Conservation (phyloP, 2,113 vertebrate species). For the Psittacara wagleri region DNA sequence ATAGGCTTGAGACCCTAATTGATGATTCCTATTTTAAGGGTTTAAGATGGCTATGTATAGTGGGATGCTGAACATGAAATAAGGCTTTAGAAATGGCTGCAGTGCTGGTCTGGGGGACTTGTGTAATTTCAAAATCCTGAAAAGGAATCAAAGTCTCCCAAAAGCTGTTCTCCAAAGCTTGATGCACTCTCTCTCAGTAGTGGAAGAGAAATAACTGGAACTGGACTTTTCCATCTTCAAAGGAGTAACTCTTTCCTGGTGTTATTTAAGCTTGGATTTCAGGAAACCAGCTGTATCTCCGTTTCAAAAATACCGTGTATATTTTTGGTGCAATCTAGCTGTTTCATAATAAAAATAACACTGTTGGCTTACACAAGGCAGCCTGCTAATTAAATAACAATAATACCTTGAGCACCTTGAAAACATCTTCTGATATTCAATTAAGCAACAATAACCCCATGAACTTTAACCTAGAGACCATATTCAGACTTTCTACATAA, state of each 20-base stretch:
- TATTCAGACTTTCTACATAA: constrained; percentile 63
- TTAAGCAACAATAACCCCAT: constrained; percentile 54
- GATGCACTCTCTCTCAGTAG: background rate
- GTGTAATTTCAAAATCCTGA: background rate
- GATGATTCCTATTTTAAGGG: constrained; percentile 70
- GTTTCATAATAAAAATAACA: constrained; percentile 39
- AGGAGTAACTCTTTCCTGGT: background rate
- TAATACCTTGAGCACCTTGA: constrained; percentile 55
- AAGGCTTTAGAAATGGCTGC: constrained; percentile 39
- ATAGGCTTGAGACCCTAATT: constrained; percentile 71
- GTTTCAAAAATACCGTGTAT: constrained; percentile 27
- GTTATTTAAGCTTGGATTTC: constrained; percentile 19
- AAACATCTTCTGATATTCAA: constrained; percentile 65
- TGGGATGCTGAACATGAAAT: constrained; percentile 3
- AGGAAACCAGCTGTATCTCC: constrained; percentile 2
- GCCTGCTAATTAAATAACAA: constrained; percentile 61
- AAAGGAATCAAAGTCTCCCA: background rate
- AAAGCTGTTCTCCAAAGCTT: constrained; percentile 8
- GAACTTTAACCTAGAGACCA: constrained; percentile 65
- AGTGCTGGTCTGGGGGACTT: background rate
- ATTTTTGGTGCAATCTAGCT: constrained; percentile 15
- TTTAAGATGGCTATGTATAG: constrained; percentile 61
- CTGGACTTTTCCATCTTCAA: constrained; percentile 8
- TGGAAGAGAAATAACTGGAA: background rate
- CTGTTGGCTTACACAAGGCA: constrained; percentile 14